Percentiles rank a stretch among this genome's conserved stretches.
phyloP scores from a whole-genome alignment of 2,888 invertebrate genomes.

The Nysson spinosus region DNA sequence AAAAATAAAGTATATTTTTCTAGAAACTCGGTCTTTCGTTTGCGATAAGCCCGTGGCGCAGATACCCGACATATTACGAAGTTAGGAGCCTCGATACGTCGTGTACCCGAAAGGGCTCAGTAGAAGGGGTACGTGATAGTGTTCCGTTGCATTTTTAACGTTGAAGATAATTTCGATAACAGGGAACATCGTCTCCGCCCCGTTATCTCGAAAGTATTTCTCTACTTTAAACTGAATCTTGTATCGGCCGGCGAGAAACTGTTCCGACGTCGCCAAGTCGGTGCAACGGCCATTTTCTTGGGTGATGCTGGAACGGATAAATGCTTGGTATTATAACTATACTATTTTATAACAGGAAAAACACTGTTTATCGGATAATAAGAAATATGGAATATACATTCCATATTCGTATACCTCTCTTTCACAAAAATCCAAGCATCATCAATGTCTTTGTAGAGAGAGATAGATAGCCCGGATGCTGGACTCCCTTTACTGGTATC shows the following conservation, averaged over 20 bases:
- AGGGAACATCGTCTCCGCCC: slow-evolving; percentile 83
- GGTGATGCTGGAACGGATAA: background rate
- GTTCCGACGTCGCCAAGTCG: slow-evolving; percentile 79
- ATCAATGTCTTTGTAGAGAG: slow-evolving; percentile 81
- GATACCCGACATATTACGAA: too few relatives aligned
- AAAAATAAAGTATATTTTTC: slow-evolving; percentile 18
- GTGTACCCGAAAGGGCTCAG: slow-evolving; percentile 86
- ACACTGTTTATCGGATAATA: too few relatives aligned
- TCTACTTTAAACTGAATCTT: slow-evolving; percentile 85
- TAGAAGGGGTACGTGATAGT: slow-evolving; percentile 86
- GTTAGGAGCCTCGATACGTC: slow-evolving; percentile 85
- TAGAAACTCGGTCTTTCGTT: too few relatives aligned
- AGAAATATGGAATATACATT: too few relatives aligned
- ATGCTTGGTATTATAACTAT: slow-evolving; percentile 40
- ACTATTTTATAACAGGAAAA: too few relatives aligned
- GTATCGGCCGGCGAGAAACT: slow-evolving; percentile 82
- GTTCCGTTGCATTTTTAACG: slow-evolving; percentile 80
- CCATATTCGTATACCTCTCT: too few relatives aligned
- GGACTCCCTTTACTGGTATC: slow-evolving; percentile 84
- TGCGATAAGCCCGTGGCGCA: too few relatives aligned
- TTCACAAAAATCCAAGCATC: slow-evolving; percentile 79
- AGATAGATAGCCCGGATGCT: slow-evolving; percentile 81
- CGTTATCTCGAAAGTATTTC: slow-evolving; percentile 81
- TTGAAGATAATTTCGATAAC: slow-evolving; percentile 86
- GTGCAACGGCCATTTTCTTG: slow-evolving; percentile 80